Base-by-base conservation (phyloP, 2,888 invertebrate species). In the Drosophila flavopinicola region DNA sequence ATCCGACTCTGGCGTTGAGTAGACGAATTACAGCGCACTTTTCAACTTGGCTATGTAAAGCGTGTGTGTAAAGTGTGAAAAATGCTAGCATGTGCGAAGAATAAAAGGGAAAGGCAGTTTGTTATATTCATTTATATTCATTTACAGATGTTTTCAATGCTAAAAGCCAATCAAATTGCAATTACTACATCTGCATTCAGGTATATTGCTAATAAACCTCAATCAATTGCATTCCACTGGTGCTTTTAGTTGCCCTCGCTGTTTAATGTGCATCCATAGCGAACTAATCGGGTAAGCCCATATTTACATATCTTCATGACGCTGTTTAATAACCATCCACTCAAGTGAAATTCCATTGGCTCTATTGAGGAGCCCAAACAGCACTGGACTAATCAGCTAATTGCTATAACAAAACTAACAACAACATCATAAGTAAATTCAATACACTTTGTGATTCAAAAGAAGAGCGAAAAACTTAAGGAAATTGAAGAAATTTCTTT, bases 1-100 rank as follows among this genome's bases (percentile, higher is more conserved):
- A 88, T 88, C 84, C 78, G 64, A 85, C 77, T 85, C 64, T 75
- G 68, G 85, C 75, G 77, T 77, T 77, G 83, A 88, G 87, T 87
- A 79, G 86, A 79, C 83, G 83, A 87, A 85, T 86, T 88, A 84
- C 84, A 73, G 42, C 30, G 71, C 78, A 75, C 63, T 65, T 49
- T 68, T 67, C 39, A 24, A 20, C 42, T 23, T 11, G 3, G n/a
- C 27, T 11, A 6, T 13, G 10, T 27, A 3, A 17, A 17, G 23
- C 25, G 4, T 17, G 15, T n/a, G 15, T 42, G 1, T 63, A 3
- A 15, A 17, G 9, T 17, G 32, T 13, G 32, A 23, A 11, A 49
- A 13, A 29, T 13, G n/a, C n/a, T n/a, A n/a, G n/a, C n/a, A n/a
- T n/a, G n/a, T n/a, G n/a, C n/a, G n/a, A 9, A 7, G 33, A 47